phyloP scores from a whole-genome alignment of 1,140 invertebrate genomes.

The Triops longicaudatus region DNA sequence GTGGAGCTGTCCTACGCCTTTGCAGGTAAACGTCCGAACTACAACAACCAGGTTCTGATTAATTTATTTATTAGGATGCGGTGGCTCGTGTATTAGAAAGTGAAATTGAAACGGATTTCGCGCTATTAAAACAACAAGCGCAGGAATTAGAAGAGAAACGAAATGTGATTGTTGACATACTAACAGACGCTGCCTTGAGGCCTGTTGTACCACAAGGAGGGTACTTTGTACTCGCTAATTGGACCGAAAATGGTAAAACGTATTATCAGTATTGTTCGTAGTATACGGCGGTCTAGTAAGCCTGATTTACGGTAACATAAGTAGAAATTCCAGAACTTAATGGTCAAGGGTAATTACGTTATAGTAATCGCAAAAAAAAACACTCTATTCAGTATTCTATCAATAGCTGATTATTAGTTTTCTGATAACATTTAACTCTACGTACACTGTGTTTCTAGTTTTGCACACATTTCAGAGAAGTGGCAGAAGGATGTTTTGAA shows the following conservation, averaged over 20 bases:
- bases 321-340: too few relatives aligned
- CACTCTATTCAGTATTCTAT: too few relatives aligned
- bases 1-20: slow-evolving; percentile 79
- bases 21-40: slow-evolving; percentile 39
- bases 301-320: too few relatives aligned
- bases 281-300: too few relatives aligned
- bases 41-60: not conserved
- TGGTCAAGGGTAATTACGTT: too few relatives aligned
- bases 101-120: not conserved
- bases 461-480: not conserved
- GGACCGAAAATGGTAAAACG: slow-evolving; percentile 46
- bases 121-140: slow-evolving; percentile 57
- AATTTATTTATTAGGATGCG: slow-evolving; percentile 3
- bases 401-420: too few relatives aligned
- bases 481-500: not conserved
- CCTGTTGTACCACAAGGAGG: slow-evolving; percentile 94
- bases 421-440: too few relatives aligned
- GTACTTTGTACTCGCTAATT: slow-evolving; percentile 94
- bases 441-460: too few relatives aligned
- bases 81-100: slow-evolving; percentile 10
- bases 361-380: too few relatives aligned
- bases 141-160: slow-evolving; percentile 72
- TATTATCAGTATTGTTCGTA: too few relatives aligned
- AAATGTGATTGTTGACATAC: slow-evolving; percentile 61
- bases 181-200: slow-evolving; percentile 67